Conservation (phyloP, 2,797 vertebrate genomes). For the Pantherophis vulpinus region DNA sequence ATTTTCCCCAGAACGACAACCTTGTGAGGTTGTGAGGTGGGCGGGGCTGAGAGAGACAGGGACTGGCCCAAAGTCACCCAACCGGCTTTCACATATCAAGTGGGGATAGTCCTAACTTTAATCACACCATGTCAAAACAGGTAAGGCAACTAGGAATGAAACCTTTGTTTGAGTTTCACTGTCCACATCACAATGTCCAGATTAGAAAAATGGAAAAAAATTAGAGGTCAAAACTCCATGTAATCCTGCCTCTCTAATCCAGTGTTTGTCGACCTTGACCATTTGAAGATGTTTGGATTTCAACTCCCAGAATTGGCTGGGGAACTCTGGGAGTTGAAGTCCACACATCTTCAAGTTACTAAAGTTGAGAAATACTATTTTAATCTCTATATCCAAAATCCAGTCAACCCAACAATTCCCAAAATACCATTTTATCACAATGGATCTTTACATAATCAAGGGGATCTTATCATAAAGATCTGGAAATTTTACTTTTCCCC, state of each 20-base stretch:
- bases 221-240: too few species aligned
- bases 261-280: neutral
- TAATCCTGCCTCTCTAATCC: neutral
- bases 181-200: neutral
- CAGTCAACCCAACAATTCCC: neutral
- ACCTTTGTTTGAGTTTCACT: neutral
- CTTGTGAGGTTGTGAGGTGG: neutral
- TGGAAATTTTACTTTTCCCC: neutral
- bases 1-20: neutral
- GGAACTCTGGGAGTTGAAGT: neutral
- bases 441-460: neutral
- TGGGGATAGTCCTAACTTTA: neutral
- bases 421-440: neutral
- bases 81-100: neutral
- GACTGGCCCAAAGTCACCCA: neutral
- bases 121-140: neutral
- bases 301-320: too few species aligned
- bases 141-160: neutral
- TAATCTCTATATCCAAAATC: neutral
- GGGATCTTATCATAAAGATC: neutral
- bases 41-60: neutral
- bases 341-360: too few species aligned
- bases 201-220: neutral
- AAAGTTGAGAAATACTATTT: neutral
- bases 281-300: neutral